Percentiles rank a stretch among this genome's conserved stretches.
These are phyloP conservation scores for Xerus inauris DNA, from an alignment of 2,113 vertebrate genomes.

Conservation along the genomic window DNA sequence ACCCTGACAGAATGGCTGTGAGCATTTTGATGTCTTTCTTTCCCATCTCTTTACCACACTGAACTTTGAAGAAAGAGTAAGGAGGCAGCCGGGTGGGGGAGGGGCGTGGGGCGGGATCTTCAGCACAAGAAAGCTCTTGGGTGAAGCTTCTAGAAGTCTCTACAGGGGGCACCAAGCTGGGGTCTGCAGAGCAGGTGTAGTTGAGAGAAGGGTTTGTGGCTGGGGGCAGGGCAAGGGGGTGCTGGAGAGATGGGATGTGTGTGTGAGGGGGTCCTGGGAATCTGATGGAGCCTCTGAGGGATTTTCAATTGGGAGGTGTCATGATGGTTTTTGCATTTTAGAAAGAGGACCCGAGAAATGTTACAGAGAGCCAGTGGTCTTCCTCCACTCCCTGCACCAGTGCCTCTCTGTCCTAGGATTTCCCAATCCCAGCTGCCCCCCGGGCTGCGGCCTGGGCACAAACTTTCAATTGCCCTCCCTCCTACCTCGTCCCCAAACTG, in stretches of 20 bases:
- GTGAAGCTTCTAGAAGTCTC: slow-evolving; percentile 2
- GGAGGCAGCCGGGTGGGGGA: not conserved
- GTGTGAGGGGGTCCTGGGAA: not conserved
- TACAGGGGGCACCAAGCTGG: not conserved
- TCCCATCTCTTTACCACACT: not conserved
- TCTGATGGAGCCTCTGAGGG: not conserved
- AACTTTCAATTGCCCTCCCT: too few species aligned
- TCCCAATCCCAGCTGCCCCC: not conserved
- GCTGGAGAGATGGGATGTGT: not conserved
- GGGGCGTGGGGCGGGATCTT: not conserved
- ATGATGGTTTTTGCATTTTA: not conserved
- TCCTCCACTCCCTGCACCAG: not conserved
- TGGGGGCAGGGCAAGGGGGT: not conserved
- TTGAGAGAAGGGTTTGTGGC: not conserved
- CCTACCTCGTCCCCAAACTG: not conserved
- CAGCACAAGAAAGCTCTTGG: not conserved
- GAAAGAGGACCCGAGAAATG: not conserved
- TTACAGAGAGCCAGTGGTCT: not conserved
- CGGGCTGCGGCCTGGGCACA: not conserved
- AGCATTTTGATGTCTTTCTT: not conserved
- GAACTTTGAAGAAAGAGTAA: not conserved
- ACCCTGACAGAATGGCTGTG: not conserved
- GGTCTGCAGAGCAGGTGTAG: not conserved
- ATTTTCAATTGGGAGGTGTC: not conserved
- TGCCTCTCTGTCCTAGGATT: not conserved